Conservation (phyloP, 2,113 vertebrate genomes). For the Orthochromis indermauri region DNA sequence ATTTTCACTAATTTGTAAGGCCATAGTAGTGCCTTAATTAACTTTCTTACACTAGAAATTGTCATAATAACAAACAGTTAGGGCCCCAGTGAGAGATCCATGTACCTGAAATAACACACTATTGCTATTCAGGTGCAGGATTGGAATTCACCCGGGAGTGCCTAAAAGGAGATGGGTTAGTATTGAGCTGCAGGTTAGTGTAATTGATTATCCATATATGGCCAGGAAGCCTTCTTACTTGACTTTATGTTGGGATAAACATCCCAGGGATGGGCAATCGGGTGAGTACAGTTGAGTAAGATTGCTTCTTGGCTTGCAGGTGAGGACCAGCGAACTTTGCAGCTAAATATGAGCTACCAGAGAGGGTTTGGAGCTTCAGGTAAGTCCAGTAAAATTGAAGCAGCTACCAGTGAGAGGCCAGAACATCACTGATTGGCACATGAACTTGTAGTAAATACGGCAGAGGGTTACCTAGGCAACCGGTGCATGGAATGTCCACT, state of each 20-base stretch:
- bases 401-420: background rate
- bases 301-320: background rate
- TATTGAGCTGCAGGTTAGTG: background rate
- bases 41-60: background rate
- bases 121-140: background rate
- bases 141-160: background rate
- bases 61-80: background rate
- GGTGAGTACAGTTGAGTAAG: background rate
- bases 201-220: background rate
- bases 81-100: background rate
- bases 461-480: background rate
- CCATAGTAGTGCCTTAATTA: background rate
- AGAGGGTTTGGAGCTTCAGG: background rate
- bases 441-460: background rate
- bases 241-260: background rate
- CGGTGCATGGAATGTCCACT: background rate
- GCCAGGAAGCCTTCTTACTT: background rate
- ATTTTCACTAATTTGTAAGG: background rate
- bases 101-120: background rate
- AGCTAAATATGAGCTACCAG: background rate
- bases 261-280: background rate
- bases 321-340: background rate
- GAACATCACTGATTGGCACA: background rate
- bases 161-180: background rate
- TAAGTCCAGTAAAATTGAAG: background rate